Conservation (phyloP, 2,888 invertebrate species). For the Sminthurinus aureus region DNA sequence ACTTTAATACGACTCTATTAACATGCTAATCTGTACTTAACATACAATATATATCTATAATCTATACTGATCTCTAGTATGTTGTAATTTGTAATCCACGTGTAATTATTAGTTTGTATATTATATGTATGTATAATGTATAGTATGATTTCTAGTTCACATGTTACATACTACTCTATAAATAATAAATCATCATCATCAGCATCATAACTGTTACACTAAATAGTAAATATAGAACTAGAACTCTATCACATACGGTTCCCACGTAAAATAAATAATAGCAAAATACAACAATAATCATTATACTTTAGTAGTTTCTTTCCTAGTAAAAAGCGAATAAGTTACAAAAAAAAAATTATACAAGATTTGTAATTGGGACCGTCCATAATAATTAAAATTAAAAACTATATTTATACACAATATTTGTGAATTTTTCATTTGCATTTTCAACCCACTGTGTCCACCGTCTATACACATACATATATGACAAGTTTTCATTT, state of each 20-base stretch:
- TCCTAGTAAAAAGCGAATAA: not conserved
- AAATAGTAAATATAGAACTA: constrained; percentile 48
- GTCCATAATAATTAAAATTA: not conserved
- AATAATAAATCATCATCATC: no score
- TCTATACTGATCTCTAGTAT: no score
- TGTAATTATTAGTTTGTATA: not conserved
- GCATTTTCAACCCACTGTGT: no score
- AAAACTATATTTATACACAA: not conserved
- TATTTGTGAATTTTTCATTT: no score
- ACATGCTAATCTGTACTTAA: no score
- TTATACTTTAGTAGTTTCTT: not conserved
- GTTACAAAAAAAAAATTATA: not conserved
- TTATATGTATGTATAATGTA: constrained; percentile 4
- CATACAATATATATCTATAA: no score
- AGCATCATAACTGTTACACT: not conserved
- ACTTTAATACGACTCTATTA: not conserved
- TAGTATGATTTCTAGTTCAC: not conserved
- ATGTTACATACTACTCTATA: no score
- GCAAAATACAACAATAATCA: not conserved
- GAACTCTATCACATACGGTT: constrained; percentile 60
- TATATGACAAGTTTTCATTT: no score
- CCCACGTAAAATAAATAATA: constrained; percentile 54
- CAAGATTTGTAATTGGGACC: not conserved
- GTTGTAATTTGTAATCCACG: not conserved
- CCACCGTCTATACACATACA: no score